phyloP scores from a whole-genome alignment of 2,797 vertebrate species.

The Phataginus tetradactyla region DNA sequence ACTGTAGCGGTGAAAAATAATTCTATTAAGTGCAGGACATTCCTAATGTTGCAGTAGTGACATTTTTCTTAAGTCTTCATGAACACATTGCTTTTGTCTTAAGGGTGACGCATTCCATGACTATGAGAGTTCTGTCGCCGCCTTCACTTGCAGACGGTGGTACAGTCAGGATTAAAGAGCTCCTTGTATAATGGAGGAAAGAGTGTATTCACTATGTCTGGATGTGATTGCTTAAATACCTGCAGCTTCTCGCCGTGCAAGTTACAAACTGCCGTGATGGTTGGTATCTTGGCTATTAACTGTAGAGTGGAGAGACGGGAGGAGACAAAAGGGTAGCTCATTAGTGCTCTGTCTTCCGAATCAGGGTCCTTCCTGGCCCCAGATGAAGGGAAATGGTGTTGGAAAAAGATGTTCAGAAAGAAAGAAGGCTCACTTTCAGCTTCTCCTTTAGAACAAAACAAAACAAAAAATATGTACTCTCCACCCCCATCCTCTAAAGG shows the following conservation, averaged over 20 bases:
- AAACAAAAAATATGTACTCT: not conserved
- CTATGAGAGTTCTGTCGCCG: constrained; percentile 83
- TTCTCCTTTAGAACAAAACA: constrained; percentile 62
- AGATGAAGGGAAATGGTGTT: constrained; percentile 48
- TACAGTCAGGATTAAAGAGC: constrained; percentile 98
- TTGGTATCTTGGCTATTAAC: constrained; percentile 99
- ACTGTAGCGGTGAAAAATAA: constrained; percentile 99
- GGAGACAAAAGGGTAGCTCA: constrained; percentile 53
- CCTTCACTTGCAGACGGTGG: constrained; percentile 97
- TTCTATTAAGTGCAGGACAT: constrained; percentile 99
- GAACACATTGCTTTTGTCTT: constrained; percentile 89
- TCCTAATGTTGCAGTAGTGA: constrained; percentile 96
- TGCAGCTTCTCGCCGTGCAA: constrained; percentile 99
- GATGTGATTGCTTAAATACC: constrained; percentile 99
- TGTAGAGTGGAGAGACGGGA: constrained; percentile 84
- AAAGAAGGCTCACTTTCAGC: constrained; percentile 35
- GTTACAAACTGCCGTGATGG: constrained; percentile 97
- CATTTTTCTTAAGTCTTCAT: constrained; percentile 88
- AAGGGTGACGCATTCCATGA: constrained; percentile 87
- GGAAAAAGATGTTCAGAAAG: constrained; percentile 49
- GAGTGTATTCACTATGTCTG: constrained; percentile 98
- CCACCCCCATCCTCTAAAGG: not conserved
- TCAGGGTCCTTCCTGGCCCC: not conserved
- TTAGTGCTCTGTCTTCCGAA: constrained; percentile 70
- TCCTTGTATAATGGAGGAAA: constrained; percentile 99